phyloP scores from a whole-genome alignment of 1,140 invertebrate genomes.

The Asbolus verrucosus region DNA sequence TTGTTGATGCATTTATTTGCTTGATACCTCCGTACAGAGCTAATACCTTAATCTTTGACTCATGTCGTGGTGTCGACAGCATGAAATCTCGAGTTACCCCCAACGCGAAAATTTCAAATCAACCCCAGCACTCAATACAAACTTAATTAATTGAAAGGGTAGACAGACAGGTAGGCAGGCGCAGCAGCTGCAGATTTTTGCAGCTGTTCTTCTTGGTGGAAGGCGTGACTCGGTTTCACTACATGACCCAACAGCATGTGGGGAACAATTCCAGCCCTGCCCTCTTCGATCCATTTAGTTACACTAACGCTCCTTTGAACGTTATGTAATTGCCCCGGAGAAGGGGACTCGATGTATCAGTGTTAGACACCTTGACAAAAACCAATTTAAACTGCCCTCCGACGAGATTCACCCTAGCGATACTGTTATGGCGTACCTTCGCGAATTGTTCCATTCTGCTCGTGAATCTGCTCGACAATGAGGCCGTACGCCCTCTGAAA shows the following conservation, averaged over 20 bases:
- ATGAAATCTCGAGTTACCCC: no score
- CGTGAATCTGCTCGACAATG: not conserved
- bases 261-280: slow-evolving; percentile 24
- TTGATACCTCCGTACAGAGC: no score
- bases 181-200: slow-evolving; percentile 28
- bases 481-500: not conserved
- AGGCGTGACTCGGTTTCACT: slow-evolving; percentile 18
- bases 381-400: slow-evolving; percentile 17
- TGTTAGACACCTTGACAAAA: slow-evolving; percentile 26
- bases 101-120: no score
- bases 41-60: no score
- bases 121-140: no score
- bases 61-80: no score
- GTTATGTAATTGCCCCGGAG: slow-evolving; percentile 21
- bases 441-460: slow-evolving; percentile 6
- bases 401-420: slow-evolving; percentile 8
- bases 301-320: slow-evolving; percentile 25
- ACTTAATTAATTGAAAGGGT: no score
- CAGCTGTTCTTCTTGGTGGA: slow-evolving; percentile 20
- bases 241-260: slow-evolving; percentile 17
- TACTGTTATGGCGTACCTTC: slow-evolving; percentile 12
- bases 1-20: no score
- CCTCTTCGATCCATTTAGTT: slow-evolving; percentile 31
- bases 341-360: slow-evolving; percentile 28
- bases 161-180: slow-evolving; percentile 1